Conservation (phyloP, 2,113 vertebrate genomes). For the Engystomops pustulosus region DNA sequence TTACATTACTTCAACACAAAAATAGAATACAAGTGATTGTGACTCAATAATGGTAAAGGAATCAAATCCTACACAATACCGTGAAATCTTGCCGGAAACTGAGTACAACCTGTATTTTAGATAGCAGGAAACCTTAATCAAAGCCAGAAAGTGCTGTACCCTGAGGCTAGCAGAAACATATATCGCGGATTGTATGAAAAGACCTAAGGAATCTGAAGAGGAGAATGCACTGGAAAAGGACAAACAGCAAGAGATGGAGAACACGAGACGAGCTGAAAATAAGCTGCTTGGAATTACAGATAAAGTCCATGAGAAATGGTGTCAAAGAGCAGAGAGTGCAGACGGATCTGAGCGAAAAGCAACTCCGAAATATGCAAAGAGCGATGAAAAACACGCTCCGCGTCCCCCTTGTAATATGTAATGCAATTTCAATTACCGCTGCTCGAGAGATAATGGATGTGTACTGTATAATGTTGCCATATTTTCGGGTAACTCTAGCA, state of each 20-base stretch:
- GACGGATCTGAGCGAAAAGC: background rate
- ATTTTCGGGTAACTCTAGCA: background rate
- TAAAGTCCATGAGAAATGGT: background rate
- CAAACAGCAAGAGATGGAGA: slow-evolving; percentile 14
- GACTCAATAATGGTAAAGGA: background rate
- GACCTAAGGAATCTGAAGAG: slow-evolving; percentile 25
- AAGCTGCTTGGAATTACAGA: slow-evolving; percentile 31
- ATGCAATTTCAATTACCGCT: slow-evolving; percentile 27
- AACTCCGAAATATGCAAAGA: background rate
- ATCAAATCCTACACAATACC: slow-evolving; percentile 5
- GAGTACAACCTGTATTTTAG: slow-evolving; percentile 34
- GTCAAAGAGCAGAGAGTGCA: background rate
- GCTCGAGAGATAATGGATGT: slow-evolving; percentile 7
- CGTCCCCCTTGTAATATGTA: background rate
- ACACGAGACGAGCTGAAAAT: slow-evolving; percentile 24
- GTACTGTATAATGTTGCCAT: background rate
- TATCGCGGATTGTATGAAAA: slow-evolving; percentile 51
- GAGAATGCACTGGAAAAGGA: slow-evolving; percentile 23
- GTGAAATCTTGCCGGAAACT: slow-evolving; percentile 2
- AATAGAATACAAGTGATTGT: slow-evolving; percentile 6
- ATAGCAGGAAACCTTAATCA: slow-evolving; percentile 37
- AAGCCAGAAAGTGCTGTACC: slow-evolving; percentile 17
- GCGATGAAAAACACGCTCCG: background rate
- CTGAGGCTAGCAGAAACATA: slow-evolving; percentile 36
- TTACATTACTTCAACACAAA: no score